Evolutionary conservation across 2,113 vertebrate genomes (phyloP).

Genomic region (Onychostoma macrolepis): DNA sequence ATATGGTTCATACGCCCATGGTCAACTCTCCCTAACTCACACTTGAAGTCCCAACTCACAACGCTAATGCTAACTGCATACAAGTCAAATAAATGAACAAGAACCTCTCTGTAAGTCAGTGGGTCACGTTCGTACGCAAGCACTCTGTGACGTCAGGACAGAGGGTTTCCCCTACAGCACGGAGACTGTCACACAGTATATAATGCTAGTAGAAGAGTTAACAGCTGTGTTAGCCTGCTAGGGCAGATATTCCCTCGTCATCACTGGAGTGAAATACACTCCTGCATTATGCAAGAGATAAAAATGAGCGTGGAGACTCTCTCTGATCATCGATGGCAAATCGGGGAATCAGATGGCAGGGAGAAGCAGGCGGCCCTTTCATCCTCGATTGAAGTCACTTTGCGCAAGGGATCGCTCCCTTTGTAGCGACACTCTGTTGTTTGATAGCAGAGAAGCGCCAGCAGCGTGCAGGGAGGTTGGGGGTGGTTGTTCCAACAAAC

Average conservation of each 20-base stretch:
- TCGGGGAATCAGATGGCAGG: constrained; percentile 45
- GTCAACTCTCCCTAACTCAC: neutral
- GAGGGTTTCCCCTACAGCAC: constrained; percentile 3
- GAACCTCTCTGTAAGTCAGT: neutral
- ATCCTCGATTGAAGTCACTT: constrained; percentile 62
- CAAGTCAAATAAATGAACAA: neutral
- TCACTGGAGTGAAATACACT: constrained; percentile 38
- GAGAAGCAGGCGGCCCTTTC: constrained; percentile 65
- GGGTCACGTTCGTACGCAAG: neutral
- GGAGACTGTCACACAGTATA: constrained; percentile 6
- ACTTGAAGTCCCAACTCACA: neutral
- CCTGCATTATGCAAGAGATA: constrained; percentile 69
- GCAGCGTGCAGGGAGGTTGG: constrained; percentile 59
- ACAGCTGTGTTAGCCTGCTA: constrained; percentile 68
- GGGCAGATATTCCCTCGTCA: constrained; percentile 23
- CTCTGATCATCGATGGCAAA: constrained; percentile 53
- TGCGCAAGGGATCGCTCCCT: constrained; percentile 46
- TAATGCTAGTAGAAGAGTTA: constrained; percentile 51
- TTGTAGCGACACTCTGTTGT: constrained; percentile 49
- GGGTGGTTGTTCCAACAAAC: constrained; percentile 78
- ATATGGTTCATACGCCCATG: neutral
- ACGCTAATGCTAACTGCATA: neutral
- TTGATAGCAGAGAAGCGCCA: constrained; percentile 45
- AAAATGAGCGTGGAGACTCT: constrained; percentile 61
- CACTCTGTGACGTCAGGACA: constrained; percentile 3